Evolutionary conservation across 2,888 invertebrate genomes (phyloP), one percentile per base, ranked within the genome.

Genomic region (Hymenopus coronatus): DNA sequence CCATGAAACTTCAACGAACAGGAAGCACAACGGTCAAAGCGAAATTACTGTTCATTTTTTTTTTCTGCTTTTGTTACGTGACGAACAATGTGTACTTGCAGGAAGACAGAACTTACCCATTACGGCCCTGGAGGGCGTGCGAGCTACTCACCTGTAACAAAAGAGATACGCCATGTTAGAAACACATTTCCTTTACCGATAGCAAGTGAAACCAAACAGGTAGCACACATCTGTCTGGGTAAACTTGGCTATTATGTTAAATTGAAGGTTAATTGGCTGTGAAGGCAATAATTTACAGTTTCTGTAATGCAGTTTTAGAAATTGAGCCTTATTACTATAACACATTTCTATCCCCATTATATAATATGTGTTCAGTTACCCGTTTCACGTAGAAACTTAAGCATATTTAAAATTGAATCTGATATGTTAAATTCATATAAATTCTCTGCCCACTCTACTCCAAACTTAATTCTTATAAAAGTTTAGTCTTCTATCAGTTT

Each of bases 101-200:
- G 54, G 54, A 70, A 70, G 54, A 70, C 54, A 70, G 54, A 20
- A 70, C 54, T 70, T 70, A 70, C 54, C 54, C 54, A 70, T 70
- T 70, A 70, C 54, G 25, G 54, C 54, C 40, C 54, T 20, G 54
- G 25, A 70, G 54, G 54, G 20, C 54, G 54, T 70, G 54, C 54
- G 20, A 70, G 54, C 25, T 54, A 85, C 85, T 85, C 85, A 85
- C 85, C 85, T 85, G 54, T 28, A 85, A 85, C 85, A 85, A 85
- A 85, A 85, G 33, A 84, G 83, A 83, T 83, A 83, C 28, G 28
- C 20, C 20, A 70, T 70, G 54, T 70, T 46, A 46, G 4, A 70
- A 70, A 70, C 9, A 40, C 40, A 40, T 40, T 70, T 70, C 15
- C 20, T 20, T 25, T 20, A 70, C 7, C 54, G 25, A 70, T 15